phyloP scores from a whole-genome alignment of 2,888 invertebrate species.

The Hirudinaria manillensis region DNA sequence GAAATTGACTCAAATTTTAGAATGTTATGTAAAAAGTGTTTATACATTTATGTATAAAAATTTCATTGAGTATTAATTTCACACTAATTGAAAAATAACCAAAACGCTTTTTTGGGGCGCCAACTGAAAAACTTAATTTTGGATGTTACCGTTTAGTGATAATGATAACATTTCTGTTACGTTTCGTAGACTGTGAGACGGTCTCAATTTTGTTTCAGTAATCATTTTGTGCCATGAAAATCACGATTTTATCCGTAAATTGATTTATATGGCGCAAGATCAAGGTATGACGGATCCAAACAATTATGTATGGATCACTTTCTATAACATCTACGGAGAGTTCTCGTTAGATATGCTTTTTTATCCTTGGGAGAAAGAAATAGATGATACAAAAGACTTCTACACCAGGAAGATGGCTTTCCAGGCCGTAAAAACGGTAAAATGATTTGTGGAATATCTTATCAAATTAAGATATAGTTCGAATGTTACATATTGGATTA shows the following conservation, averaged over 20 bases:
- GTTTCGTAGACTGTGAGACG: neutral
- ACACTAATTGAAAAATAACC: no score
- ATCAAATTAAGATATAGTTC: neutral
- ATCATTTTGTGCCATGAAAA: constrained; percentile 25
- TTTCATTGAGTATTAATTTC: no score
- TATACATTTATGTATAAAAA: no score
- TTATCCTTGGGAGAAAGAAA: constrained; percentile 12
- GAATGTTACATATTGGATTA: no score
- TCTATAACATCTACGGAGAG: constrained; percentile 25
- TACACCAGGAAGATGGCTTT: constrained; percentile 3
- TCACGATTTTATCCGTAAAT: neutral
- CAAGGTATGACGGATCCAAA: constrained; percentile 21
- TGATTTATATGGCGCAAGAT: constrained; percentile 16
- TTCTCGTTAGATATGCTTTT: constrained; percentile 24
- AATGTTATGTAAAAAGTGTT: no score
- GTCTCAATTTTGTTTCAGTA: constrained; percentile 12
- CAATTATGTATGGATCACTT: constrained; percentile 20
- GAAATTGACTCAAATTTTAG: no score
- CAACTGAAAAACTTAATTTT: no score
- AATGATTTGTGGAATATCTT: neutral
- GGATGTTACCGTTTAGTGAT: no score
- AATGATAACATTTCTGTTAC: no score
- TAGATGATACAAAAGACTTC: neutral
- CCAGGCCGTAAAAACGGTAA: constrained; percentile 7
- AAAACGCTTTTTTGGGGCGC: no score